phyloP scores from a whole-genome alignment of 2,113 vertebrate genomes.

The Cyanoderma ruficeps region DNA sequence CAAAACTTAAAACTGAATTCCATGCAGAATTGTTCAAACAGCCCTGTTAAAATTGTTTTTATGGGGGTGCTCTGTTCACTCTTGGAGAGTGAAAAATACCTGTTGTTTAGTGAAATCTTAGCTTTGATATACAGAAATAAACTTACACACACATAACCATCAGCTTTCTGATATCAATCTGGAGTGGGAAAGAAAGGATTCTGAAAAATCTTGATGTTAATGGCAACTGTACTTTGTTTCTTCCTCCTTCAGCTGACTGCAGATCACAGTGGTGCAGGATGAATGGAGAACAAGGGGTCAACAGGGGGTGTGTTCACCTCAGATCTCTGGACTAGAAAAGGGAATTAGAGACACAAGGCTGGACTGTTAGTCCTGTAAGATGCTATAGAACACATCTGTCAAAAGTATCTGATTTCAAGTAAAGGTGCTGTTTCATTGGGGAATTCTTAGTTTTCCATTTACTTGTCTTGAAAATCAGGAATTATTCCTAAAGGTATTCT shows the following conservation, averaged over 20 bases:
- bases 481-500: not conserved
- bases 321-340: not conserved
- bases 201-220: not conserved
- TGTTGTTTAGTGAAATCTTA: not conserved
- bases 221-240: rapidly evolving
- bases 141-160: not conserved
- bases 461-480: not conserved
- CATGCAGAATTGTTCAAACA: not conserved
- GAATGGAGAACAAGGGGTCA: not conserved
- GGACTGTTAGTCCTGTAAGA: not conserved
- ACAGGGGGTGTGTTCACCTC: not conserved
- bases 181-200: not conserved
- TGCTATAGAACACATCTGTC: not conserved
- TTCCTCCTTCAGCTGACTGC: not conserved
- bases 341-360: not conserved
- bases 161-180: not conserved
- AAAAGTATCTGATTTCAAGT: not conserved
- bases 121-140: not conserved
- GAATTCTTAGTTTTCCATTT: not conserved
- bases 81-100: not conserved
- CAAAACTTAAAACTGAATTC: not conserved
- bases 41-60: not conserved
- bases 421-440: not conserved
- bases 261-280: not conserved
- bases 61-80: not conserved